Conservation (phyloP, 2,113 vertebrate genomes). For the Chaetodon trifascialis region DNA sequence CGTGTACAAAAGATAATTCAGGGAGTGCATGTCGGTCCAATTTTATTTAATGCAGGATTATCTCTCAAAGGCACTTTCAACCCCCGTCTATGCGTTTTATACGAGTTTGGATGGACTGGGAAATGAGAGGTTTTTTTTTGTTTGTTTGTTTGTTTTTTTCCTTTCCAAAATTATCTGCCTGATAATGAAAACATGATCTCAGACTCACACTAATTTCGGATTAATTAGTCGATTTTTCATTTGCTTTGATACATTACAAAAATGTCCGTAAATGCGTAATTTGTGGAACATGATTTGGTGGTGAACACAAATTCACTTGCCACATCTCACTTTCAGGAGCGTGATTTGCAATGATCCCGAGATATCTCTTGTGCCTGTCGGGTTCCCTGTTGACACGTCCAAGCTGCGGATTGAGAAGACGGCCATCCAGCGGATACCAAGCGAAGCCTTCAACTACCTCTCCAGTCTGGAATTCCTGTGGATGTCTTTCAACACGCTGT, state of each 20-base stretch:
- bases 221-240: neutral
- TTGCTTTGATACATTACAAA: neutral
- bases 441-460: slow-evolving; percentile 90
- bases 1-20: slow-evolving; percentile 64
- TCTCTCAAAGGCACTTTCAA: slow-evolving; percentile 83
- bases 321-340: slow-evolving; percentile 81
- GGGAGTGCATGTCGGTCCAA: slow-evolving; percentile 75
- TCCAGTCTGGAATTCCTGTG: slow-evolving; percentile 93
- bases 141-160: no score
- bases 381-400: slow-evolving; percentile 90
- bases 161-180: slow-evolving; percentile 21
- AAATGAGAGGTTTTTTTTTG: neutral
- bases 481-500: slow-evolving; percentile 95
- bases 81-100: slow-evolving; percentile 68
- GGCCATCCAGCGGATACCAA: slow-evolving; percentile 89
- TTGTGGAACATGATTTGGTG: neutral
- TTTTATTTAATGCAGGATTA: slow-evolving; percentile 87
- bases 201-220: neutral
- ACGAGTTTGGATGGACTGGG: slow-evolving; percentile 31
- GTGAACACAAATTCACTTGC: neutral
- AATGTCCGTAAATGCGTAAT: neutral
- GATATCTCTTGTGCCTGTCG: slow-evolving; percentile 91
- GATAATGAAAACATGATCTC: neutral
- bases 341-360: slow-evolving; percentile 96
- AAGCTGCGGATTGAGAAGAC: slow-evolving; percentile 96